Base-by-base conservation (phyloP, 2,888 invertebrate species). In the Drosophila mimetica region DNA sequence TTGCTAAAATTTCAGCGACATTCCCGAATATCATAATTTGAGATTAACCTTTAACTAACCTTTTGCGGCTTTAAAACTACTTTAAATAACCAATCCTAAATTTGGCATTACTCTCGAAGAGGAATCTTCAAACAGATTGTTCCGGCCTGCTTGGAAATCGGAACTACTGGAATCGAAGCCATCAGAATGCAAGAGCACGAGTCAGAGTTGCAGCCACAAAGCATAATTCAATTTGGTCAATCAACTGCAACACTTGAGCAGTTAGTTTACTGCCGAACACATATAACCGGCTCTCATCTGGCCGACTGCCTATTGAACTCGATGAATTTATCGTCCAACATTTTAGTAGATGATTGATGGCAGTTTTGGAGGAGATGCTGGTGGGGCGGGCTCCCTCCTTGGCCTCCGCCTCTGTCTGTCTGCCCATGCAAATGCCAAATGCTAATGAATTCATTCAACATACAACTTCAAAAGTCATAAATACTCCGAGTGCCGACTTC, bases 391-490 rank as follows among this genome's bases (percentile, higher is more conserved):
- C 7, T 1, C 25, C 25, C 25, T 25, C 11, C 41, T 30, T 25
- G 36, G 30, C 11, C 32, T 41, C 14, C 25, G 34, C 30, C 48
- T 37, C 25, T 41, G 22, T 34, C 53, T 28, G 48, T 36, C 52
- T 18, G 66, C 13, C 51, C 55, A 66, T 75, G 76, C 74, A 74
- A 74, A 72, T 76, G 76, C 64, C 76, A 76, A 76, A 79, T 77
- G 80, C 77, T 77, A 77, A 77, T 77, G 77, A 77, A 77, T 77
- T 80, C 77, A 70, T 73, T 67, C 69, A 65, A 55, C 69, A 69
- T 69, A 77, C 71, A 77, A 80, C 80, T 80, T 80, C 41, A 74
- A 77, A 80, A 78, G 77, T 80, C 77, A 78, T 78, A 78, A 78
- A 78, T 78, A 78, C 77, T 70, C 61, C 59, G 58, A 76, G 67